These are phyloP conservation scores for Eulemur mongoz DNA, from an alignment of 2,797 vertebrate genomes.

Conservation along the genomic window DNA sequence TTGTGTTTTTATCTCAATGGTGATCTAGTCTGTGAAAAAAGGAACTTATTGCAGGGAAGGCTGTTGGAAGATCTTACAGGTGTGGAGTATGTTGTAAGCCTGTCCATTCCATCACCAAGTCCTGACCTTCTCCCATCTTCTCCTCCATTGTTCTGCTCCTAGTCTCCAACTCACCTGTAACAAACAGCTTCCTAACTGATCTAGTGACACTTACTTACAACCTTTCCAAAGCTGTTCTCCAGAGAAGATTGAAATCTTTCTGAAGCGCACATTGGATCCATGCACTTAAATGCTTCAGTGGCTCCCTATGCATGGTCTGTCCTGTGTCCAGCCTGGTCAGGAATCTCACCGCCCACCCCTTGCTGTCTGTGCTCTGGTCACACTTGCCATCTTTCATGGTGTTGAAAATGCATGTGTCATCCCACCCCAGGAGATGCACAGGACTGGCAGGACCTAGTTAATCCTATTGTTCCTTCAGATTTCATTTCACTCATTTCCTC, in stretches of 20 bases:
- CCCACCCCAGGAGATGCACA: not conserved
- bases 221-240: not conserved
- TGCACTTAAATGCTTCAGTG: not conserved
- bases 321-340: not conserved
- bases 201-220: not conserved
- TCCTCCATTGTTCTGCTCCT: not conserved
- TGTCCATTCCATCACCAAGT: not conserved
- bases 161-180: not conserved
- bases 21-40: not conserved
- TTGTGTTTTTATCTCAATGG: not conserved
- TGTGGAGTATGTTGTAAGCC: not conserved
- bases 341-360: not conserved
- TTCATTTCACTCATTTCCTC: not conserved
- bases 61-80: not conserved
- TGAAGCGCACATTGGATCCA: not conserved
- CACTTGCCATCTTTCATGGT: not conserved
- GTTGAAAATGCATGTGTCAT: not conserved
- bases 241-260: not conserved
- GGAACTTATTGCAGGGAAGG: not conserved
- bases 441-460: not conserved
- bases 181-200: not conserved
- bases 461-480: not conserved
- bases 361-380: not conserved
- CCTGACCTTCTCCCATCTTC: not conserved
- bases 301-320: not conserved